A percentile compares a stretch with the other conserved stretches of the same genome.
Conservation (phyloP, 2,888 invertebrate genomes). For the Ochropacha duplaris region DNA sequence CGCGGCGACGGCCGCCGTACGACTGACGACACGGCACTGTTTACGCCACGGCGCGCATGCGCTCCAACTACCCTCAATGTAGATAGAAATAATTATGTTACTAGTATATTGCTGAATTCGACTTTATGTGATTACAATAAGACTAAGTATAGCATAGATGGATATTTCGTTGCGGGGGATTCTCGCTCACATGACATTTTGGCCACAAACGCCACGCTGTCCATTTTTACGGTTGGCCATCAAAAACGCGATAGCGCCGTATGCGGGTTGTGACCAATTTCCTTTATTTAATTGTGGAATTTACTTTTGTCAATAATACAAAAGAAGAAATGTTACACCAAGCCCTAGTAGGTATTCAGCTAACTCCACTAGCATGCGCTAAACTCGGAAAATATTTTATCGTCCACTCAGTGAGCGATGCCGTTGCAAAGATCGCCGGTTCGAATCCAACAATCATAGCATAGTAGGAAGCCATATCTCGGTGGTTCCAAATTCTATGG, state of each 20-base stretch:
- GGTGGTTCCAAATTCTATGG: no score
- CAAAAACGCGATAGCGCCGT: background rate
- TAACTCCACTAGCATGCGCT: no score
- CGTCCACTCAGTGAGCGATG: no score
- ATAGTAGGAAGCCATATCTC: no score
- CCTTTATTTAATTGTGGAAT: background rate
- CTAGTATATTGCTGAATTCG: constrained; percentile 17
- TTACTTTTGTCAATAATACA: background rate
- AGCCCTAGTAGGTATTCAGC: no score
- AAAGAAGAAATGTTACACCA: background rate
- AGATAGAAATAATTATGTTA: constrained; percentile 7
- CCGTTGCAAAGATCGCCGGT: no score
- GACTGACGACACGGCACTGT: constrained; percentile 62
- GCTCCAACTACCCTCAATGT: constrained; percentile 54
- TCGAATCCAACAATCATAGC: no score
- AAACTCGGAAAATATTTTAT: no score
- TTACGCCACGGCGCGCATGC: constrained; percentile 69
- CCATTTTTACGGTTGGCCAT: constrained; percentile 1
- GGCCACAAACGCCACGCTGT: constrained; percentile 5
- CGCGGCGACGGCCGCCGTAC: constrained; percentile 53
- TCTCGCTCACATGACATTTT: constrained; percentile 6
- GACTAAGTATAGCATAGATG: constrained; percentile 13
- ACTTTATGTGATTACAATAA: constrained; percentile 28
- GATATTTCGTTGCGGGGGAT: constrained; percentile 3
- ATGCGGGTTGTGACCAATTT: background rate